These are phyloP conservation scores for Mormyrops boulengeri DNA, from an alignment of 2,797 vertebrate genomes.

Conservation along the genomic window DNA sequence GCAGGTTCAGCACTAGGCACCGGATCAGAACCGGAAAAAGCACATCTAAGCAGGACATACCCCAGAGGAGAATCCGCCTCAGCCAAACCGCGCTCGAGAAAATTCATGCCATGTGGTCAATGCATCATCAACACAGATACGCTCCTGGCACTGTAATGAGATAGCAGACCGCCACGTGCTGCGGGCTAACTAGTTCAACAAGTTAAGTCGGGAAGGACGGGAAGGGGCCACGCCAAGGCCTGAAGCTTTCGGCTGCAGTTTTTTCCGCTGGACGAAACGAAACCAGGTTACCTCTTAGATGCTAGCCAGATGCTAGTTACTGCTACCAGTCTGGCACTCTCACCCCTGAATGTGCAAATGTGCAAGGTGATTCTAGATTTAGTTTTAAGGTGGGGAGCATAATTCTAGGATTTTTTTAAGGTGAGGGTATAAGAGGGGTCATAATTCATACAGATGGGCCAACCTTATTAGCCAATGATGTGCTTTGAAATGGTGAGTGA, in stretches of 20 bases:
- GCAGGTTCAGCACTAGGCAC: slow-evolving; percentile 13
- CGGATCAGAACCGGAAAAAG: slow-evolving; percentile 12
- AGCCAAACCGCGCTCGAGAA: slow-evolving; percentile 7
- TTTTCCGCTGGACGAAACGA: not conserved
- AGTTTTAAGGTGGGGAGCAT: not conserved
- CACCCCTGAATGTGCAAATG: not conserved
- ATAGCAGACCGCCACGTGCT: too few relatives aligned
- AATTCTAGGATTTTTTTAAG: not conserved
- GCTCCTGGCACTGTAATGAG: not conserved
- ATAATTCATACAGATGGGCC: not conserved
- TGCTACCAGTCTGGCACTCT: not conserved
- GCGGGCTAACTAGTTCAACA: slow-evolving; percentile 6
- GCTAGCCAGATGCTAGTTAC: not conserved
- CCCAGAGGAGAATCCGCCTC: slow-evolving; percentile 1
- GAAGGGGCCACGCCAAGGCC: not conserved
- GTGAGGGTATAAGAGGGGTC: not conserved
- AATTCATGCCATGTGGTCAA: slow-evolving; percentile 8
- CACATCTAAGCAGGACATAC: slow-evolving; percentile 15
- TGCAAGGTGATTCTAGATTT: not conserved
- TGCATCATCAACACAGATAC: not conserved
- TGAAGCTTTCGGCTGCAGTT: not conserved
- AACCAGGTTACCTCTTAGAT: not conserved
- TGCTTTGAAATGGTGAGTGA: not conserved
- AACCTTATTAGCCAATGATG: not conserved
- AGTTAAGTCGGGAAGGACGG: not conserved